Evolutionary conservation across 2,113 vertebrate genomes (phyloP), one percentile per base, ranked within the genome.

Genomic region (Cepphus grylle): DNA sequence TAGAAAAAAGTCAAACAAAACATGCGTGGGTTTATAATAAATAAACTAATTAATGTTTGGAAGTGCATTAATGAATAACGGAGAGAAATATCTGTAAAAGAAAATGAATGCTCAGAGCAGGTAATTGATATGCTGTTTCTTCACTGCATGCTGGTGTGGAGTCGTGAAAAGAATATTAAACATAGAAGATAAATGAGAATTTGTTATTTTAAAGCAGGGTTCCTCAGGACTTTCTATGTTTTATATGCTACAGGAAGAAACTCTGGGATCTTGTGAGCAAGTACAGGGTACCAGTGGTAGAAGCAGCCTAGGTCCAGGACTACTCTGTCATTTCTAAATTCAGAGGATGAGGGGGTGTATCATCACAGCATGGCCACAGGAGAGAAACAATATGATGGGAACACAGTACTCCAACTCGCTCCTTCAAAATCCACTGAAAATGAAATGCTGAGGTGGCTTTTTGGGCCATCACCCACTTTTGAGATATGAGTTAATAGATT

Each of bases 61-160:
- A 95, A 96, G 53, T 85, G 66, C 78, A 82, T 85, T 94, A 89
- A 91, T 95, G 95, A 91, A 49, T 72, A 84, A 81, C 1, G 0
- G 72, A 73, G 77, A 93, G 89, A 90, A 91, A 40, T 87, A 89
- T 90, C 81, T 95, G 93, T 71, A 87, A 82, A 94, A 89, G 81
- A 96, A 97, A 95, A 93, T 87, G 66, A 96, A 86, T 93, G 89
- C 86, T 94, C 77, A 87, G 89, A 95, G 94, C 83, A 87, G 95
- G 77, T 94, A 96, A 95, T 70, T 96, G 95, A 94, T 91, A 88
- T 79, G 56, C 95, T 87, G 66, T 91, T 96, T 93, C 87, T 94
- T 89, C 1, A 0, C 74, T 43, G 81, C 14, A 9, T n/a, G 63
- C 84, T 85, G 81, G 45, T 7, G 11, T 77, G 73, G 81, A 91